Evolutionary conservation across 2,797 vertebrate species (phyloP).

Genomic region (Coregonus ussuriensis): DNA sequence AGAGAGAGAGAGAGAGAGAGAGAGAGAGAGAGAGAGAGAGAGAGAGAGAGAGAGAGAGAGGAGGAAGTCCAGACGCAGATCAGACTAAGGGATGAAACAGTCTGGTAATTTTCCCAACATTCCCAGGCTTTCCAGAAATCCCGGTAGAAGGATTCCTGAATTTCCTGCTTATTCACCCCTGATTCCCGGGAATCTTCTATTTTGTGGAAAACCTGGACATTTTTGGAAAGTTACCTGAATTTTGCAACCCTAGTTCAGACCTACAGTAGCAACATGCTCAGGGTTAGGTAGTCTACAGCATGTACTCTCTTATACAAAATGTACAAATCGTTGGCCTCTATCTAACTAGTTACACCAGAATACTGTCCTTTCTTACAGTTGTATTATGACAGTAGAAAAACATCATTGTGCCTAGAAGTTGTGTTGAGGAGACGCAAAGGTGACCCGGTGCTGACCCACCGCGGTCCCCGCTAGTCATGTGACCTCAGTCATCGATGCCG

Average conservation of each 20-base stretch:
- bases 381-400: slow-evolving; percentile 74
- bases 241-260: not conserved
- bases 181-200: not conserved
- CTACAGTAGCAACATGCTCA: slow-evolving; percentile 73
- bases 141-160: not conserved
- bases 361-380: slow-evolving; percentile 81
- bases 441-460: slow-evolving; percentile 77
- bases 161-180: not conserved
- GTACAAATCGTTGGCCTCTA: slow-evolving; percentile 98
- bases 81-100: slow-evolving; percentile 62
- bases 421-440: slow-evolving; percentile 86
- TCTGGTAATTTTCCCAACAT: not conserved
- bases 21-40: too few relatives aligned
- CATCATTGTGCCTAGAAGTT: slow-evolving; percentile 86
- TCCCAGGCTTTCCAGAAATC: not conserved
- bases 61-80: slow-evolving; percentile 83
- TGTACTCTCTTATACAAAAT: slow-evolving; percentile 94
- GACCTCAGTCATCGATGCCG: slow-evolving; percentile 98
- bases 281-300: slow-evolving; percentile 88
- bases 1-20: too few relatives aligned
- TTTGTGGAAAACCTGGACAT: not conserved
- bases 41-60: slow-evolving; percentile 21
- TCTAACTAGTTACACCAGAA: slow-evolving; percentile 92
- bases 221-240: not conserved
- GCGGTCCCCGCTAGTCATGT: slow-evolving; percentile 84